phyloP scores from a whole-genome alignment of 1,140 invertebrate genomes.

The Rhopalosiphum padi region DNA sequence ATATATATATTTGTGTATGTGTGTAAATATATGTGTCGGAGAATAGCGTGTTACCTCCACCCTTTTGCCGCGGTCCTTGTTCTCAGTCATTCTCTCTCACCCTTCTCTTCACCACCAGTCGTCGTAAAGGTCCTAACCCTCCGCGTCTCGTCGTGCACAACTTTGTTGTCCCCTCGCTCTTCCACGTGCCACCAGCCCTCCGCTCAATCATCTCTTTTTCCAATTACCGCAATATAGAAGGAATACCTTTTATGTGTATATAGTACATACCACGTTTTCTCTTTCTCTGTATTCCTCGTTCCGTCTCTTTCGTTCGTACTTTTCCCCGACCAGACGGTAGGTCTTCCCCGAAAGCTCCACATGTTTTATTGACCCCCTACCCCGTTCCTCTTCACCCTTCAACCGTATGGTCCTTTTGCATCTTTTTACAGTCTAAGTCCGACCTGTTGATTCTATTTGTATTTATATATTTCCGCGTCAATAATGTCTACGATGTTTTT shows the following conservation, averaged over 20 bases:
- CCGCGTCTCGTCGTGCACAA: slow-evolving; percentile 35
- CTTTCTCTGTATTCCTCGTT: slow-evolving; percentile 57
- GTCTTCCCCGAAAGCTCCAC: slow-evolving; percentile 53
- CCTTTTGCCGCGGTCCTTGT: slow-evolving; percentile 18
- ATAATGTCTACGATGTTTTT: slow-evolving; percentile 59
- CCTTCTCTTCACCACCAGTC: slow-evolving; percentile 28
- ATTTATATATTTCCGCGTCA: slow-evolving; percentile 33
- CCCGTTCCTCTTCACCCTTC: background rate
- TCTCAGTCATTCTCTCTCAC: slow-evolving; percentile 30
- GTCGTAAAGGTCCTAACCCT: slow-evolving; percentile 54
- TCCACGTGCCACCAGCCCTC: background rate
- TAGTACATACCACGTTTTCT: slow-evolving; percentile 28
- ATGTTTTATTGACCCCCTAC: slow-evolving; percentile 54
- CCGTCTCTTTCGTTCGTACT: slow-evolving; percentile 47
- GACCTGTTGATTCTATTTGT: slow-evolving; percentile 57
- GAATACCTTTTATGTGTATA: slow-evolving; percentile 50
- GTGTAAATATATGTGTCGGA: slow-evolving; percentile 11
- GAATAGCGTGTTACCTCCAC: slow-evolving; percentile 41
- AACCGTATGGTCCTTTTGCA: slow-evolving; percentile 47
- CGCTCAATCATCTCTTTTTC: slow-evolving; percentile 47
- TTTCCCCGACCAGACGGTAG: slow-evolving; percentile 43
- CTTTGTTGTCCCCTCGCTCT: slow-evolving; percentile 48
- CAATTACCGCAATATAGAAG: slow-evolving; percentile 55
- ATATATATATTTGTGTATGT: background rate
- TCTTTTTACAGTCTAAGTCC: slow-evolving; percentile 47